Percentiles rank a stretch among this genome's conserved stretches.
Evolutionary conservation across 2,113 vertebrate species (phyloP).

Genomic region (Burhinus oedicnemus): DNA sequence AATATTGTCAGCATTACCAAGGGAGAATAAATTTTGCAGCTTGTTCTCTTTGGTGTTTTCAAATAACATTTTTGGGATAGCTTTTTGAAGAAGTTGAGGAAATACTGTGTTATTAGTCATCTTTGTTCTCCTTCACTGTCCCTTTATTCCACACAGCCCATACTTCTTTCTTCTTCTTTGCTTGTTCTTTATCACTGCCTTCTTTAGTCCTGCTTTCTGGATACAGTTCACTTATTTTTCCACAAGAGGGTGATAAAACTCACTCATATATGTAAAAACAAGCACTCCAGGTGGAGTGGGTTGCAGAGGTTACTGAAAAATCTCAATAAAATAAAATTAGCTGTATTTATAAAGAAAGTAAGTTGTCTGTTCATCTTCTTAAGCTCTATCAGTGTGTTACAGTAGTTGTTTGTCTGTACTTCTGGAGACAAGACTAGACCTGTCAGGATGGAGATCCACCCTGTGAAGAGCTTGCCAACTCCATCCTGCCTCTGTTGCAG

Average conservation of each 20-base stretch:
- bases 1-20: not conserved
- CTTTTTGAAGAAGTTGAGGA: not conserved
- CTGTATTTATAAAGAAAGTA: not conserved
- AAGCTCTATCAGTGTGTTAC: not conserved
- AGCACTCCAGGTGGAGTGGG: not conserved
- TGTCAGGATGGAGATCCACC: slow-evolving; percentile 11
- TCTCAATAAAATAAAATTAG: not conserved
- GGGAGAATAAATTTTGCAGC: not conserved
- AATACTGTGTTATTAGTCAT: not conserved
- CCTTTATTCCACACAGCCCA: not conserved
- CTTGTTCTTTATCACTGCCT: not conserved
- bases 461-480: not conserved
- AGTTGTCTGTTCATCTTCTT: not conserved
- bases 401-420: not conserved
- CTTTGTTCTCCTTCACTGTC: not conserved
- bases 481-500: not conserved
- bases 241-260: slow-evolving; percentile 62
- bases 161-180: not conserved
- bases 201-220: not conserved
- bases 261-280: not conserved
- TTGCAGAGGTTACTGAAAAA: not conserved
- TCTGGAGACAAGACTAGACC: slow-evolving; percentile 12
- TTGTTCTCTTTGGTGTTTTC: not conserved
- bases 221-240: slow-evolving; percentile 20
- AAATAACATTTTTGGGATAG: not conserved